Conservation (phyloP, 1,140 invertebrate genomes). For the Pseudomyrmex sp. region DNA sequence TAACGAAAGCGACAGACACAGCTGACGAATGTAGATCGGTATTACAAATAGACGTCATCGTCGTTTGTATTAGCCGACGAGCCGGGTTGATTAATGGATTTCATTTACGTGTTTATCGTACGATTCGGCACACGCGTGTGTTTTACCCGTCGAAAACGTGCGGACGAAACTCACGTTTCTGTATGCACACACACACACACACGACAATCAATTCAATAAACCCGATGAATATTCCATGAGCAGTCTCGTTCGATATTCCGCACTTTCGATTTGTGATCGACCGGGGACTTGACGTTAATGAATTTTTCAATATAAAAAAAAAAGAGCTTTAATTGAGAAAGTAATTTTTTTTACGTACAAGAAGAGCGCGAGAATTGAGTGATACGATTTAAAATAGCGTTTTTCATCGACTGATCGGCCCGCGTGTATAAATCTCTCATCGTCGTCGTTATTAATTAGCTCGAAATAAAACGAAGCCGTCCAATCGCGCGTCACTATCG, state of each 20-base stretch:
- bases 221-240: not conserved
- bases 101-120: not conserved
- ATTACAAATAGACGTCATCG: not conserved
- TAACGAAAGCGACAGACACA: no score
- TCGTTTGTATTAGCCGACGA: slow-evolving; percentile 8
- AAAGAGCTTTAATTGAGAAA: not conserved
- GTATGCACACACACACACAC: not conserved
- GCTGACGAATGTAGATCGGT: no score
- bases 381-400: not conserved
- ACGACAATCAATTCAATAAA: not conserved
- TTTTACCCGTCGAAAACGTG: no score
- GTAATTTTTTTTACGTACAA: not conserved
- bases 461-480: slow-evolving; percentile 41
- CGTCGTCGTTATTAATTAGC: slow-evolving; percentile 38
- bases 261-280: not conserved
- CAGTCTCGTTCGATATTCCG: no score
- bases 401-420: not conserved
- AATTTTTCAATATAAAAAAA: not conserved
- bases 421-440: not conserved
- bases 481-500: not conserved
- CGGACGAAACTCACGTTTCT: no score
- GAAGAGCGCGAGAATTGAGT: not conserved
- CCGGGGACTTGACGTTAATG: not conserved
- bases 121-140: no score
- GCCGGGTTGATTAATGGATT: slow-evolving; percentile 14